Percentiles rank a stretch among this genome's conserved stretches.
Conservation (phyloP, 37 sponge, comb jelly and placozoan species). For the Spongia lamella region DNA sequence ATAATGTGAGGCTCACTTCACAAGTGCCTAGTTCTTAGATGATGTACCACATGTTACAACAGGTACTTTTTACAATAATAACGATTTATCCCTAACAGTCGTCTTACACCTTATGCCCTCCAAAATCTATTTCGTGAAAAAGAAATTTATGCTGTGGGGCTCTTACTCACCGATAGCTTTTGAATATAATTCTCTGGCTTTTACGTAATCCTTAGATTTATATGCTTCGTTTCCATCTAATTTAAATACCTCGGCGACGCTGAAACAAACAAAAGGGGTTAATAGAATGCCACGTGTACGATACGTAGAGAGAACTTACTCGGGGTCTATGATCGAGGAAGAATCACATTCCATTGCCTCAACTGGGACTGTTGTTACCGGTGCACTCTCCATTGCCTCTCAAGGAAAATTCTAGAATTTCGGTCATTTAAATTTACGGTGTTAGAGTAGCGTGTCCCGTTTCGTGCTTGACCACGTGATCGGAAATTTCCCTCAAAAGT, state of each 20-base stretch:
- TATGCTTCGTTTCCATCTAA: conserved; percentile 73
- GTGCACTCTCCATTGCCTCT: no score
- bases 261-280: no score
- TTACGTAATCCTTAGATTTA: conserved; percentile 60
- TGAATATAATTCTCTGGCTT: conserved; percentile 65
- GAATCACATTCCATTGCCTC: conserved; percentile 59
- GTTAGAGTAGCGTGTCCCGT: no score
- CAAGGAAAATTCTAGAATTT: no score
- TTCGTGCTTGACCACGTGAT: no score
- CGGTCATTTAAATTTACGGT: no score
- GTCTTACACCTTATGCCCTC: background rate
- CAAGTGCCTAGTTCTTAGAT: background rate
- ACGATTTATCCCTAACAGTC: background rate
- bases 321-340: conserved; percentile 39
- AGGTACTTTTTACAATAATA: background rate
- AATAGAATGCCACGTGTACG: no score
- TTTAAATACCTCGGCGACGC: conserved; percentile 69
- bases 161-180: conserved; percentile 53
- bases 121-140: background rate
- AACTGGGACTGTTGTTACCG: no score
- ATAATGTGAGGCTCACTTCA: no score
- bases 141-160: background rate
- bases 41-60: background rate
- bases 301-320: conserved; percentile 18
- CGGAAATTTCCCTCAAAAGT: no score